phyloP scores from a whole-genome alignment of 2,888 invertebrate species.

The Coleophora deauratella region DNA sequence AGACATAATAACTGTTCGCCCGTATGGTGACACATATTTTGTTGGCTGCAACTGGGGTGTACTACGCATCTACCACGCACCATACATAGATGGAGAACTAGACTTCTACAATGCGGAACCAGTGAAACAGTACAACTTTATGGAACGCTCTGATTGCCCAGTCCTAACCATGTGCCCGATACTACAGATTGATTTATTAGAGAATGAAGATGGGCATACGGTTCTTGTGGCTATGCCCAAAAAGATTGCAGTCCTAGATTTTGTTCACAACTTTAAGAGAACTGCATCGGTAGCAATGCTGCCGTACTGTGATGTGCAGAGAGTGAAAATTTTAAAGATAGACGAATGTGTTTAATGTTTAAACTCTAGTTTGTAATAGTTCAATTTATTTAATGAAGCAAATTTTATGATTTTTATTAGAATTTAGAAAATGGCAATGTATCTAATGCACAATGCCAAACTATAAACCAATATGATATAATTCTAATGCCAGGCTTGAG shows the following conservation, averaged over 20 bases:
- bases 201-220: conserved; percentile 41
- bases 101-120: conserved; percentile 41
- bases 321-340: conserved; percentile 19
- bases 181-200: conserved; percentile 43
- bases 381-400: too few relatives aligned
- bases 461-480: too few relatives aligned
- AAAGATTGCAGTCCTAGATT: conserved; percentile 46
- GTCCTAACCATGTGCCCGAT: conserved; percentile 44
- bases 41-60: conserved; percentile 51
- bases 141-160: conserved; percentile 39
- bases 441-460: too few relatives aligned
- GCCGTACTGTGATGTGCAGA: conserved; percentile 24
- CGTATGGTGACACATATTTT: conserved; percentile 48
- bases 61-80: conserved; percentile 43
- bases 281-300: conserved; percentile 27
- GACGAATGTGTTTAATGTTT: conserved; percentile 2
- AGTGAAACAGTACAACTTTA: conserved; percentile 46
- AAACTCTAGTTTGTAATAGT: too few relatives aligned
- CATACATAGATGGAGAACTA: conserved; percentile 35
- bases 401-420: too few relatives aligned
- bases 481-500: too few relatives aligned
- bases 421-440: too few relatives aligned
- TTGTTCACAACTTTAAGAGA: conserved; percentile 31
- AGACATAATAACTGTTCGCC: conserved; percentile 36
- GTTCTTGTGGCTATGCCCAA: conserved; percentile 54